phyloP scores from a whole-genome alignment of 2,113 vertebrate genomes.

The Neogale vison region DNA sequence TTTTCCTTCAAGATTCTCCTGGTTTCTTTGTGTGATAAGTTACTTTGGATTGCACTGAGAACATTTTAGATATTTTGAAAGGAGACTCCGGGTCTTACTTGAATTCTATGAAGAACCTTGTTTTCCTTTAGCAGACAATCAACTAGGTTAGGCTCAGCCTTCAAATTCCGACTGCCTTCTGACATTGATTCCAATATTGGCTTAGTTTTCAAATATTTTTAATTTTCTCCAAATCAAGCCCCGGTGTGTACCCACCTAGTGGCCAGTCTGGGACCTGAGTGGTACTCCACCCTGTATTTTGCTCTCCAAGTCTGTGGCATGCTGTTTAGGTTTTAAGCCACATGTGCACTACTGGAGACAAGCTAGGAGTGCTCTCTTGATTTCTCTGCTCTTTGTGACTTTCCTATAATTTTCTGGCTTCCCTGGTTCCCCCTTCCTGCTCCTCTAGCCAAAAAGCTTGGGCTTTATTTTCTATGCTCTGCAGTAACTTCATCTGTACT shows the following conservation, averaged over 20 bases:
- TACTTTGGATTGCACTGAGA: neutral
- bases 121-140: neutral
- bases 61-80: constrained; percentile 1
- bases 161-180: neutral
- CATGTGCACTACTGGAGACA: neutral
- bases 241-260: neutral
- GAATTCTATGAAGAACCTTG: neutral
- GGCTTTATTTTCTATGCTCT: neutral
- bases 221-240: neutral
- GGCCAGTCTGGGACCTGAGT: neutral
- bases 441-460: neutral
- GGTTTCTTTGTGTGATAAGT: neutral
- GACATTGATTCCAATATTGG: neutral
- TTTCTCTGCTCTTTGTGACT: neutral
- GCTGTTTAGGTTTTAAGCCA: neutral
- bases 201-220: neutral
- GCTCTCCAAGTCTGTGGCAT: neutral
- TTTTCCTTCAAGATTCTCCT: neutral
- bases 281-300: neutral
- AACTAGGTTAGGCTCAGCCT: neutral
- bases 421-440: neutral
- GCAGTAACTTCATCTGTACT: neutral
- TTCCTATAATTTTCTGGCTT: neutral
- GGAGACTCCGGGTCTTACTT: neutral
- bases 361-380: neutral